A percentile compares a stretch with the other conserved stretches of the same genome.
Conservation (phyloP, 2,888 invertebrate species). For the Epinotia ramella region DNA sequence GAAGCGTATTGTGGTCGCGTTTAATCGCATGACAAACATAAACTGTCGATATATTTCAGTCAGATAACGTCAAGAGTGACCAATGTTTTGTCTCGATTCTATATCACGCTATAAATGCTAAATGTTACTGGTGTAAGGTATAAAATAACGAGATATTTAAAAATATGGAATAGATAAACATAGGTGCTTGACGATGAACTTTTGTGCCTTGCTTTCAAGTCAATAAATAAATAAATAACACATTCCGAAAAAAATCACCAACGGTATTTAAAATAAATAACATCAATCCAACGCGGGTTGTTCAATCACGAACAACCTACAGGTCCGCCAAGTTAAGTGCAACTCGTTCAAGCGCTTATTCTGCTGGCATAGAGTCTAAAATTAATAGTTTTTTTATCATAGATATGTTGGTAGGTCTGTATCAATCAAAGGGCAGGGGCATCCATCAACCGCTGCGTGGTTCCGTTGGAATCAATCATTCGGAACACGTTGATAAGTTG, state of each 20-base stretch:
- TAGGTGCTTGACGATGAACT: neutral
- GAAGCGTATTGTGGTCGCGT: neutral
- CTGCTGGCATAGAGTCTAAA: neutral
- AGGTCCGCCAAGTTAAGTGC: conserved; percentile 12
- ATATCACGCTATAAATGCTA: too few species aligned
- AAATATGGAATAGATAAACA: too few species aligned
- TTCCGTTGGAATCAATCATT: conserved; percentile 36
- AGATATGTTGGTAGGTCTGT: conserved; percentile 17
- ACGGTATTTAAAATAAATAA: conserved; percentile 1
- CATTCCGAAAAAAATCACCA: neutral
- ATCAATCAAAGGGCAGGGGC: conserved; percentile 33
- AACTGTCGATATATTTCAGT: neutral
- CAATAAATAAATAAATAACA: neutral
- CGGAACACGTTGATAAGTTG: conserved; percentile 31
- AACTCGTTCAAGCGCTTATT: neutral
- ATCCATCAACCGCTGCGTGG: conserved; percentile 31
- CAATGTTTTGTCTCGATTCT: too few species aligned
- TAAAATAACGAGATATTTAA: too few species aligned
- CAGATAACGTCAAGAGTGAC: too few species aligned
- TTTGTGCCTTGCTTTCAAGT: neutral
- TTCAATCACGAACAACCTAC: conserved; percentile 25
- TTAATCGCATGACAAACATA: neutral
- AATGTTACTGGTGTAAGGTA: too few species aligned
- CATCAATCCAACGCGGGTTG: conserved; percentile 8
- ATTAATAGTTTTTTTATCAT: neutral